Evolutionary conservation across 2,113 vertebrate species (phyloP), one percentile per base, ranked within the genome.

Genomic region (Halichoerus grypus): DNA sequence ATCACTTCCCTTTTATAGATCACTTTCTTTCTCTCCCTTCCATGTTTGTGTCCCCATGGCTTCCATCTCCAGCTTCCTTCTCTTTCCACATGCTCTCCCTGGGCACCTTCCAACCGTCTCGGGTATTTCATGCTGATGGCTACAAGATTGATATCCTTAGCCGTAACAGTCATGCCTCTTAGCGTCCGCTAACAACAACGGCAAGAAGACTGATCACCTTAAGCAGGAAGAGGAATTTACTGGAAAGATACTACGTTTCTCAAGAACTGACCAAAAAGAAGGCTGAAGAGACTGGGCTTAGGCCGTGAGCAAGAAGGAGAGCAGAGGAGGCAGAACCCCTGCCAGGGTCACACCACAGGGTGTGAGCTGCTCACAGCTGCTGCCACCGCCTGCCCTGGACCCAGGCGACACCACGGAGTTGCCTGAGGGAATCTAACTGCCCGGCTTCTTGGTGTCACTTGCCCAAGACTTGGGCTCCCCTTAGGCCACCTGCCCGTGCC

Each of bases 401-500:
- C 4, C 14, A 5, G 13, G 14, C 1, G 15, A 67, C 63, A 65
- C 72, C 15, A 5, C 61, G 1, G 33, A 15, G 49, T 4, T 15
- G 28, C 26, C 61, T 1, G 39, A 39, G 57, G 55, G 39, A 16
- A 7, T 42, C 5, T 33, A 18, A 51, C 31, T 14, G 51, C 9
- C 79, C 24, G 21, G 53, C 61, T 88, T 80, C 59, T 76, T 21
- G 13, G 16, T 71, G 57, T 57, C 71, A 26, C 86, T 63, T 72
- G 36, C 65, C 6, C 39, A 51, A 46, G 74, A 15, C 16, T 12
- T 55, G 42, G 76, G 57, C 55, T 71, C 3, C 19, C 4, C 7
- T 19, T 10, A 6, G 57, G 90, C 0, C 6, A 22, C 13, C 51
- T 18, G 0, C 15, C 1, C 69, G 4, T 0, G 1, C 46, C 51